These are phyloP conservation scores for Aldabrachelys gigantea DNA, from an alignment of 2,113 vertebrate species.

Conservation along the genomic window DNA sequence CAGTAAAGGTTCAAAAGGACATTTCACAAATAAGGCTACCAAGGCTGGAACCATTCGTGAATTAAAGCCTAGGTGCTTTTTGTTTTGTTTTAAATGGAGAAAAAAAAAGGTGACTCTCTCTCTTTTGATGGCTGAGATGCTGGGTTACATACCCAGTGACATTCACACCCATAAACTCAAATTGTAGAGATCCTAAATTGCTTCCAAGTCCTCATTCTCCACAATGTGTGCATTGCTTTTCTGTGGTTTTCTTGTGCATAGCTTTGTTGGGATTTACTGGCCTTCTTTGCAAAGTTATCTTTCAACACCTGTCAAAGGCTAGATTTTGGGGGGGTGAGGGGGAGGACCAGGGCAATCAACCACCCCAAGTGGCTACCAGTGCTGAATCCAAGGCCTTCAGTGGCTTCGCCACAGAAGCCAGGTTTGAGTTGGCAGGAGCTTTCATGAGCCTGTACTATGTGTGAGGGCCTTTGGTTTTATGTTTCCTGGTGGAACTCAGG, in stretches of 20 bases:
- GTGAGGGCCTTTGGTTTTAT: not conserved
- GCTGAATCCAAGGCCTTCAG: not conserved
- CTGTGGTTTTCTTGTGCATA: not conserved
- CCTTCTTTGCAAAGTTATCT: not conserved
- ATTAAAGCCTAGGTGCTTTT: not conserved
- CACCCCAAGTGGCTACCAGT: fast-evolving
- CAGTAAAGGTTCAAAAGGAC: not conserved
- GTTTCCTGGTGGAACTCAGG: not conserved
- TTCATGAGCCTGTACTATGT: not conserved
- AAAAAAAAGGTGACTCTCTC: not conserved
- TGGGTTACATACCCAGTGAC: not conserved
- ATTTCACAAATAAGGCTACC: not conserved
- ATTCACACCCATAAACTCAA: not conserved
- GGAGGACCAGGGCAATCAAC: fast-evolving
- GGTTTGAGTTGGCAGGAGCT: not conserved
- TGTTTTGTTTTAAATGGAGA: not conserved
- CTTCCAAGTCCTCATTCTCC: not conserved
- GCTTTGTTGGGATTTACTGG: not conserved
- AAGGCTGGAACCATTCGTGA: not conserved
- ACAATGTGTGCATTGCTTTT: not conserved
- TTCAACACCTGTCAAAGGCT: not conserved
- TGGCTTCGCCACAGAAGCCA: slow-evolving; percentile 1
- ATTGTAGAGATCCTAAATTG: not conserved
- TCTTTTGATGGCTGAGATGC: not conserved
- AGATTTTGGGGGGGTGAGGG: not conserved